Conservation (phyloP, 2,888 invertebrate genomes). For the Tipula unca region DNA sequence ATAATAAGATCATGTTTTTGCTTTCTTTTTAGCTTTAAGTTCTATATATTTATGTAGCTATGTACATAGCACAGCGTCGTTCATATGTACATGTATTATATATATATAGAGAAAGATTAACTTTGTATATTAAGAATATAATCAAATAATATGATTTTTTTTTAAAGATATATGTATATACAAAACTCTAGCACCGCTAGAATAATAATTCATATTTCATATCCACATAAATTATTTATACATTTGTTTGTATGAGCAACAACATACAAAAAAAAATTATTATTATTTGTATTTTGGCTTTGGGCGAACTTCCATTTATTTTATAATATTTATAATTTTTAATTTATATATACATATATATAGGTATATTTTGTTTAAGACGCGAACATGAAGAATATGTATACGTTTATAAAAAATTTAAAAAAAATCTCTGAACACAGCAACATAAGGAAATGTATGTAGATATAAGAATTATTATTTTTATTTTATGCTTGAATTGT, state of each 20-base stretch:
- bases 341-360: too few species aligned
- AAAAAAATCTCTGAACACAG: neutral
- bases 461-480: neutral
- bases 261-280: neutral
- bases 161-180: neutral
- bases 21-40: neutral
- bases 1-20: constrained; percentile 14
- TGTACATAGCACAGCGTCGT: neutral
- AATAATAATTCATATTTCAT: constrained; percentile 14
- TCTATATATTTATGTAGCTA: neutral
- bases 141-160: neutral
- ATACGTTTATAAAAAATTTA: too few species aligned
- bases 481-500: neutral
- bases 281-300: constrained; percentile 14
- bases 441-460: constrained; percentile 14
- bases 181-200: neutral
- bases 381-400: neutral
- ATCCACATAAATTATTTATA: neutral
- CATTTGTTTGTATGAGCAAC: neutral
- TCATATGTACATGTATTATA: too few species aligned
- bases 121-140: neutral
- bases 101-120: too few species aligned
- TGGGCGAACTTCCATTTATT: constrained; percentile 4
- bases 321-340: neutral
- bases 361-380: neutral